Evolutionary conservation across 2,113 vertebrate genomes (phyloP).

Genomic region (Oxygymnocypris stewartii): DNA sequence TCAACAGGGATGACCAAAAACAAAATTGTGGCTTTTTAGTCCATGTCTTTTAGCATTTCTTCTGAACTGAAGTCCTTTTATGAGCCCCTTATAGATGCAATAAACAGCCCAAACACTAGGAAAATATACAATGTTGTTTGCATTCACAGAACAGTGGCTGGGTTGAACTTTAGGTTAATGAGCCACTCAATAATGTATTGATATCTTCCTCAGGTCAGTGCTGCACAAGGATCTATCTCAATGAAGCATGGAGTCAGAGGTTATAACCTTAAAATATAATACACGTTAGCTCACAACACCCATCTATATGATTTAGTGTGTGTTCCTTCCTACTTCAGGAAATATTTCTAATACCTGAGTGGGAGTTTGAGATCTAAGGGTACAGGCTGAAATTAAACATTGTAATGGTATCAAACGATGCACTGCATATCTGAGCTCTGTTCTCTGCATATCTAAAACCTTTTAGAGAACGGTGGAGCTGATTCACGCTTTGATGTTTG

Average conservation of each 20-base stretch:
- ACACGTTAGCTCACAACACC: background rate
- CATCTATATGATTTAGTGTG: background rate
- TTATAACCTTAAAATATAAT: conserved; percentile 31
- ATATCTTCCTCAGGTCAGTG: conserved; percentile 44
- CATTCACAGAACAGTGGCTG: background rate
- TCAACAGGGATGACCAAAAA: background rate
- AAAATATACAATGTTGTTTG: background rate
- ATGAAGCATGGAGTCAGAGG: conserved; percentile 23
- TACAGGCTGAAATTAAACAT: background rate
- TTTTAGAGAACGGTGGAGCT: background rate
- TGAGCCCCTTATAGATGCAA: background rate
- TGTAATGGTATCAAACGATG: conserved; percentile 3
- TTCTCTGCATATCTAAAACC: background rate
- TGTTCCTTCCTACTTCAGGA: background rate
- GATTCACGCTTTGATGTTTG: background rate
- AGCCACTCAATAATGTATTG: conserved; percentile 49
- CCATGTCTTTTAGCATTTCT: background rate
- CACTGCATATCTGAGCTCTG: conserved; percentile 5
- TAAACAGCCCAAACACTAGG: background rate
- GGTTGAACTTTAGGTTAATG: conserved; percentile 46
- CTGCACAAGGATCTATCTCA: conserved; percentile 16
- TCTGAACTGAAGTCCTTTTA: background rate
- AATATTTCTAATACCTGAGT: conserved; percentile 10
- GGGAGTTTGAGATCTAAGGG: background rate
- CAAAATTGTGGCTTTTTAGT: background rate